Base-by-base conservation (phyloP, 2,888 invertebrate genomes). In the Tenthredo mesomela region DNA sequence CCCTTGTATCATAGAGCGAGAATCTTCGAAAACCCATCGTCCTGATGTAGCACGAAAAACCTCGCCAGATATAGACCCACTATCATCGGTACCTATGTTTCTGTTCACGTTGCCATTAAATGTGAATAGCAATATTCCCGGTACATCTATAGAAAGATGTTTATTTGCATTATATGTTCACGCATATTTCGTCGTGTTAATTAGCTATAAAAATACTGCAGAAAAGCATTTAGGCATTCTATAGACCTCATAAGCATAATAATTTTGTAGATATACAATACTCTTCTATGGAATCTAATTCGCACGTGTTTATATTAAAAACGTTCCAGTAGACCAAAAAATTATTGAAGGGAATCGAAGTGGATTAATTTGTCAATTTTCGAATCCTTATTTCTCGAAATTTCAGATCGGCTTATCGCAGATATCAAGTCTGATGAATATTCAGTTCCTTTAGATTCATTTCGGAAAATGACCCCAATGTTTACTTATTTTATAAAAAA, bases 91-190 rank as follows among this genome's bases (percentile, higher is more conserved):
- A 0, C 87, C 90, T 85, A 96, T 95, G 0, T 90, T 89, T 40
- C 94, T 93, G 90, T 96, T 96, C 21, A 96, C 89, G 87, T 95
- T 95, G 0, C 95, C 96, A 92, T 96, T 95, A 90, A 96, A 96
- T 0, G 94, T 95, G 89, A 96, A 96, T 7, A 95, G 90, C 78
- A 93, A 92, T 0, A 96, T 88, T 1, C 94, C 95, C 2, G 93
- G 90, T 37, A 92, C 92, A 91, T 95, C 96, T 92, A 77, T 92
- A 77, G 25, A 86, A 84, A 75, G 37, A 21, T 67, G 61, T 25
- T 25, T 12, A 2, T 10, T 25, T 25, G 25, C 61, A 61, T 61
- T 10, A 61, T 61, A 61, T 61, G 12, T 61, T 61, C 61, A 25
- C 25, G 25, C 10, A 61, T 61, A 47, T 47, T 47, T 47, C 47